Conservation (phyloP, 2,797 vertebrate species). For the Loriculus beryllinus region DNA sequence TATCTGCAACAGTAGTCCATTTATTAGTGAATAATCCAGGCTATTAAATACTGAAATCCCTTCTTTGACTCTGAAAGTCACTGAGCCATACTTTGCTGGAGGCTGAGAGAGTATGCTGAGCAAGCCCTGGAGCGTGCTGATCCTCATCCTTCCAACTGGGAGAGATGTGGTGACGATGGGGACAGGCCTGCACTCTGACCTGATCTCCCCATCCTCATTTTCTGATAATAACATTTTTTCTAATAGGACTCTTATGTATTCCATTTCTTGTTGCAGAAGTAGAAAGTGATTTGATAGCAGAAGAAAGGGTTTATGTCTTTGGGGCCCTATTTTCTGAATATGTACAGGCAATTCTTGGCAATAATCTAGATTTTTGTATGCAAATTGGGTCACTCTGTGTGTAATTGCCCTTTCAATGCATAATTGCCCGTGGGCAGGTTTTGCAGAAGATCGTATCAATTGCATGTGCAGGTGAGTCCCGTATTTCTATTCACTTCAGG, state of each 20-base stretch:
- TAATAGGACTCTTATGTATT: background rate
- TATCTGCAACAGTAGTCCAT: slow-evolving; percentile 16
- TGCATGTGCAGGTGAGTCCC: slow-evolving; percentile 2
- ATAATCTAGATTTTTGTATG: slow-evolving; percentile 42
- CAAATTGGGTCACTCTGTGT: slow-evolving; percentile 27
- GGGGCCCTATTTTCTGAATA: slow-evolving; percentile 21
- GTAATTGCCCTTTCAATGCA: slow-evolving; percentile 50
- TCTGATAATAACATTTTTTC: background rate
- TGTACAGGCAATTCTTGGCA: background rate
- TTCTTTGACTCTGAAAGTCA: slow-evolving; percentile 2
- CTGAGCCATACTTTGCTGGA: background rate
- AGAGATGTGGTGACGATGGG: background rate
- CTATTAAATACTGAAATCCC: background rate
- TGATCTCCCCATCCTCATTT: background rate
- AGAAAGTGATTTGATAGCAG: background rate
- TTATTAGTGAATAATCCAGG: slow-evolving; percentile 49
- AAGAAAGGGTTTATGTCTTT: slow-evolving; percentile 14
- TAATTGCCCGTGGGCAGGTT: slow-evolving; percentile 38
- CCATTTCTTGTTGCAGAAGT: background rate
- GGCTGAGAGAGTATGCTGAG: background rate
- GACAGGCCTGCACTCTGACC: background rate
- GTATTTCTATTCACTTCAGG: slow-evolving; percentile 37
- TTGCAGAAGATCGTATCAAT: slow-evolving; percentile 23
- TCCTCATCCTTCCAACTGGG: background rate
- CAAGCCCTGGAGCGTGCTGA: background rate